These are phyloP conservation scores for Diachasmimorpha longicaudata DNA, from an alignment of 1,140 invertebrate species.

Conservation along the genomic window DNA sequence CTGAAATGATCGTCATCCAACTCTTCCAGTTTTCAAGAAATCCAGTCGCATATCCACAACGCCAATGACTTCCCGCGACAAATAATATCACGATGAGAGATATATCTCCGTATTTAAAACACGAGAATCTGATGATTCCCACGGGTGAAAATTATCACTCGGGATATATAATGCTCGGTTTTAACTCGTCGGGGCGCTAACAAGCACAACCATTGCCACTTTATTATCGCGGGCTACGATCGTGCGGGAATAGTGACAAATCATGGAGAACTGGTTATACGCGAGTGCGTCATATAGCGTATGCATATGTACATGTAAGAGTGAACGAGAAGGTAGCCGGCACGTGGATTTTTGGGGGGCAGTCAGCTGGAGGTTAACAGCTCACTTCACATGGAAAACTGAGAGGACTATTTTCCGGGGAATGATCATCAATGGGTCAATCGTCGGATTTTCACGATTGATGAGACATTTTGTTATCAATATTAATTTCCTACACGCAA, in stretches of 20 bases:
- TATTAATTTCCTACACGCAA: too few species aligned
- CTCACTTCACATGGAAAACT: neutral
- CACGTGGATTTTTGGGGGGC: neutral
- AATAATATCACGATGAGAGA: conserved; percentile 3
- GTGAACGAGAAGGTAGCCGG: neutral
- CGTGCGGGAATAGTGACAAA: conserved; percentile 46
- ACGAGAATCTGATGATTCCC: conserved; percentile 7
- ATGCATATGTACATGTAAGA: conserved; percentile 27
- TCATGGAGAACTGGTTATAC: conserved; percentile 47
- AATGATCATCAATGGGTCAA: too few species aligned
- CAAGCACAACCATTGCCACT: conserved; percentile 49
- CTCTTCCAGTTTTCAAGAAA: neutral
- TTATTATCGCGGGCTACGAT: conserved; percentile 46
- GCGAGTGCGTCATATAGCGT: conserved; percentile 34
- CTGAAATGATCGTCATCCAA: neutral
- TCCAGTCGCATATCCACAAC: neutral
- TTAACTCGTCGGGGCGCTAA: conserved; percentile 36
- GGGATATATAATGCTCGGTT: neutral
- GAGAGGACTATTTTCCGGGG: neutral
- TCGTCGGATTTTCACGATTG: too few species aligned
- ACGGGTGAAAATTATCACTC: conserved; percentile 11
- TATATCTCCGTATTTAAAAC: neutral
- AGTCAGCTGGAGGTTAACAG: neutral
- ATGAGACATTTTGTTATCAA: too few species aligned
- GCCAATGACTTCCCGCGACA: conserved; percentile 14